Base-by-base conservation (phyloP, 2,888 invertebrate genomes). In the Diplazon laetatorius region DNA sequence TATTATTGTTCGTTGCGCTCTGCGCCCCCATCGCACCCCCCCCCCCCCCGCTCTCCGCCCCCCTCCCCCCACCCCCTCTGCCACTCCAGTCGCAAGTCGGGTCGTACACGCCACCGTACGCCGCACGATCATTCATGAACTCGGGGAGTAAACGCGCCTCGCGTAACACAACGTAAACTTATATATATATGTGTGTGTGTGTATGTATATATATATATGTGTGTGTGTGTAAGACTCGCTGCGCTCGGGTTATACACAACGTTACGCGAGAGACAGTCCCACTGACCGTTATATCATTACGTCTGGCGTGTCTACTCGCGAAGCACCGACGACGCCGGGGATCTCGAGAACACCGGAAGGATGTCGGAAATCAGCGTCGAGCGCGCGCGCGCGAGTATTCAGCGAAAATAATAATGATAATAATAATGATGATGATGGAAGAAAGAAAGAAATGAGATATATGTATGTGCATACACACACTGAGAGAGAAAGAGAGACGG, bases 231-330 rank as follows among this genome's bases (percentile, higher is more conserved):
- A 48, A 20, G 44, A 74, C 20, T 69, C 48, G 44, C 25, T n/a
- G 18, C 35, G 9, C 14, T 55, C 66, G 52, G 68, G 65, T 10
- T 70, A 71, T 62, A 65, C 75, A 70, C 52, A 30, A 52, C 59
- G 62, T 72, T 63, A 62, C 55, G 71, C 71, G 78, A 78, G 78
- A 78, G 78, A 78, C 78, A 75, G 78, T 78, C 71, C 66, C 71
- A 75, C 70, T 78, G 78, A 71, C 78, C 78, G 78, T 78, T 78
- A 78, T 78, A 75, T 78, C 78, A 71, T 74, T 69, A 70, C 77
- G 70, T 74, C 71, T 78, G 74, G 57, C 60, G 69, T 44, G 75
- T n/a, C 35, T 52, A n/a, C 50, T 63, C 35, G 60, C 65, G 37
- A n/a, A n/a, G 63, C 69, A 65, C 48, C 62, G 72, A 62, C 55